Evolutionary conservation across 2,797 vertebrate species (phyloP).

Genomic region (Alca torda): DNA sequence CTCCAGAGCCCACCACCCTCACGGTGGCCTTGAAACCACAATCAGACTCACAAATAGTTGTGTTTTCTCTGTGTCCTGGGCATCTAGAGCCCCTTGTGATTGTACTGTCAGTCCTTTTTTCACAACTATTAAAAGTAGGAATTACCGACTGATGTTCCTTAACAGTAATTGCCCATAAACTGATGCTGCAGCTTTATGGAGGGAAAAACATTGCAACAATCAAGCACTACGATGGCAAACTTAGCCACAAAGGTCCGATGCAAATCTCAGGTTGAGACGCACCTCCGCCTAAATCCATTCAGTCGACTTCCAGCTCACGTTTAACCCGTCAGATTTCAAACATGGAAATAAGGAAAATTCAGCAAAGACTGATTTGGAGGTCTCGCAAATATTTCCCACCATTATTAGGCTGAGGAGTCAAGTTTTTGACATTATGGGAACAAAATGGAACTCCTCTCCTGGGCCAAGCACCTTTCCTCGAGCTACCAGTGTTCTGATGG

Average conservation of each 20-base stretch:
- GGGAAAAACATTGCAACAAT: not conserved
- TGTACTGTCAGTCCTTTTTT: not conserved
- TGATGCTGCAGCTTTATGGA: not conserved
- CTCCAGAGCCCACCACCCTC: not conserved
- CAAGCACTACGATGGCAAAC: not conserved
- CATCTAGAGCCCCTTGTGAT: not conserved
- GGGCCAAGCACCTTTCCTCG: not conserved
- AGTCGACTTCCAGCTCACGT: not conserved
- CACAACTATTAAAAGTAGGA: not conserved
- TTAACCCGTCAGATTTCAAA: not conserved
- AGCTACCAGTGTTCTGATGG: not conserved
- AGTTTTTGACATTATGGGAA: not conserved
- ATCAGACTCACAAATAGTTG: accelerated
- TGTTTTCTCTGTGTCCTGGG: not conserved
- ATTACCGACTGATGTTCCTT: not conserved
- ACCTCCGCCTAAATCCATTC: not conserved
- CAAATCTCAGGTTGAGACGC: not conserved
- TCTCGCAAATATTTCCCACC: not conserved
- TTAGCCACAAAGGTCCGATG: too few species aligned
- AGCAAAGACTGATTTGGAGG: not conserved
- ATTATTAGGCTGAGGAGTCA: not conserved
- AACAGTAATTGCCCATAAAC: not conserved
- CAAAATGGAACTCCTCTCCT: not conserved
- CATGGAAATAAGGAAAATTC: not conserved
- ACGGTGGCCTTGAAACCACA: not conserved